Evolutionary conservation across 2,797 vertebrate species (phyloP).

Genomic region (Muscicapa comitata): DNA sequence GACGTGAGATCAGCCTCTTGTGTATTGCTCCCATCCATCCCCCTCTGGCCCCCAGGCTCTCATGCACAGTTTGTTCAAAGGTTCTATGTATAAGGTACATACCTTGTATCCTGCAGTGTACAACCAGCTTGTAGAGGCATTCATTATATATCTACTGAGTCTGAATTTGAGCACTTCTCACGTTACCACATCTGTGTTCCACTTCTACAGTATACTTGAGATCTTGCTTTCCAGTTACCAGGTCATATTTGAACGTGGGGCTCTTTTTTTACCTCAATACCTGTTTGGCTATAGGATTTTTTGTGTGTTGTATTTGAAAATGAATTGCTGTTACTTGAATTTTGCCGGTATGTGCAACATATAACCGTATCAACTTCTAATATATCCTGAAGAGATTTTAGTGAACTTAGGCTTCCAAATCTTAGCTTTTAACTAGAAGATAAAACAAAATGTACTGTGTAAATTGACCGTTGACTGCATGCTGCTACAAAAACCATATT

Average conservation of each 20-base stretch:
- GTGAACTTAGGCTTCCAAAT: not conserved
- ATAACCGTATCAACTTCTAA: not conserved
- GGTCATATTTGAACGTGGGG: not conserved
- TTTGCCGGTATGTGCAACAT: not conserved
- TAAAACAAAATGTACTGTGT: not conserved
- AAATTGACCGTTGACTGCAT: not conserved
- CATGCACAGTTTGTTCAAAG: not conserved
- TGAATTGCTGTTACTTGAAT: not conserved
- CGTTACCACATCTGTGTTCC: not conserved
- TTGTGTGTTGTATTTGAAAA: not conserved
- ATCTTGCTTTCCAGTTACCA: not conserved
- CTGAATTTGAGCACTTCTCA: not conserved
- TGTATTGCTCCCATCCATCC: rapidly evolving
- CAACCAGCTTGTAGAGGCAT: not conserved
- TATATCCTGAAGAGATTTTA: not conserved
- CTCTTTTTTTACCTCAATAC: not conserved
- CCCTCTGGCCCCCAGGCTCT: rapidly evolving
- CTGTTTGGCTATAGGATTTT: not conserved
- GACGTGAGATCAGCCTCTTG: not conserved
- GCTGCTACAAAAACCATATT: not conserved
- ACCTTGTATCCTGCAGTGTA: not conserved
- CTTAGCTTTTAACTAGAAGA: not conserved
- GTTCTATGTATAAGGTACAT: rapidly evolving
- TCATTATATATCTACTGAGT: rapidly evolving
- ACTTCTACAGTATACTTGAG: not conserved